These are phyloP conservation scores for Plectropomus leopardus DNA, from an alignment of 2,113 vertebrate species.

Conservation along the genomic window DNA sequence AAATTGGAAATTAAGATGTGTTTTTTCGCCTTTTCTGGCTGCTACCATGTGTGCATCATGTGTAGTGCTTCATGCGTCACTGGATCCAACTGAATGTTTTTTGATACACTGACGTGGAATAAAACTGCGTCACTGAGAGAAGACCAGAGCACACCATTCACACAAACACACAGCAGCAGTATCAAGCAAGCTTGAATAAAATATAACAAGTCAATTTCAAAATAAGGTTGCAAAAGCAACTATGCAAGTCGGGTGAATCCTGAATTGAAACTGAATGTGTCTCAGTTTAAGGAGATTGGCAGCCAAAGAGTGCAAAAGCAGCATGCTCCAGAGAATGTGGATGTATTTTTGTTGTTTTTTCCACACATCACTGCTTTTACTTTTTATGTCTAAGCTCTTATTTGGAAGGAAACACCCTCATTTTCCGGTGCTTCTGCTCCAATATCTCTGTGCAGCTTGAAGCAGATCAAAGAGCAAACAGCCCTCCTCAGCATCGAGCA, in stretches of 20 bases:
- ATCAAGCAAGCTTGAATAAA: slow-evolving; percentile 16
- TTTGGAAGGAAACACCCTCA: neutral
- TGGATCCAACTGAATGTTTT: slow-evolving; percentile 48
- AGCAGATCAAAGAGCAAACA: slow-evolving; percentile 26
- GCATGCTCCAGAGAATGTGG: neutral
- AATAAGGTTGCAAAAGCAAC: neutral
- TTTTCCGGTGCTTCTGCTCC: slow-evolving; percentile 8
- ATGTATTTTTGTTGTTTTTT: neutral
- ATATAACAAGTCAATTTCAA: neutral
- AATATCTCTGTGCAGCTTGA: neutral
- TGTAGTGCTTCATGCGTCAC: slow-evolving; percentile 54
- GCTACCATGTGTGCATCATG: slow-evolving; percentile 17
- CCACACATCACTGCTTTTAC: neutral
- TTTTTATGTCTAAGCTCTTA: slow-evolving; percentile 18
- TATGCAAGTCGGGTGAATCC: neutral
- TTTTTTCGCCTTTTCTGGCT: neutral
- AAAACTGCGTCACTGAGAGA: slow-evolving; percentile 72
- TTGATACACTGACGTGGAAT: slow-evolving; percentile 65
- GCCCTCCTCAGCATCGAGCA: slow-evolving; percentile 27
- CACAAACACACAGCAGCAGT: slow-evolving; percentile 41
- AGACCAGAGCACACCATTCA: slow-evolving; percentile 58
- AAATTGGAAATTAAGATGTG: neutral
- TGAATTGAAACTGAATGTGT: neutral
- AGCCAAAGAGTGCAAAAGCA: neutral
- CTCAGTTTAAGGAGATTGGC: neutral